A percentile compares a stretch with the other conserved stretches of the same genome.
phyloP scores from a whole-genome alignment of 2,888 invertebrate genomes.

The Platycnemis pennipes region DNA sequence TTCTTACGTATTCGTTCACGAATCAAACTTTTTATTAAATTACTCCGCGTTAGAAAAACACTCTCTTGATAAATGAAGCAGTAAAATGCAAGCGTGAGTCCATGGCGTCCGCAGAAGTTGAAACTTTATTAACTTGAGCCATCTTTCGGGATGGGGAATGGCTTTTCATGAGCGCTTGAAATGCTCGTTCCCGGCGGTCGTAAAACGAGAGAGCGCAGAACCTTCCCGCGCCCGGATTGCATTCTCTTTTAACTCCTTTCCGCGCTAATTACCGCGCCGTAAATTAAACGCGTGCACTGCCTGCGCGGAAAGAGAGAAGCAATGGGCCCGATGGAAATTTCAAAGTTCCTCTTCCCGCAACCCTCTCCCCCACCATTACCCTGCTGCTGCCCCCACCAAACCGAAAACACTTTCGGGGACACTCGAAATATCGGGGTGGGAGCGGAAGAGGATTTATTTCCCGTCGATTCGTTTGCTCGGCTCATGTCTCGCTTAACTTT shows the following conservation, averaged over 20 bases:
- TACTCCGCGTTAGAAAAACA: neutral
- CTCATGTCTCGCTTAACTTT: conserved; percentile 1
- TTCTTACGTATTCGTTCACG: neutral
- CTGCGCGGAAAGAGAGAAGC: neutral
- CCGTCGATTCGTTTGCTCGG: neutral
- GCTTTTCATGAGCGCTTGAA: neutral
- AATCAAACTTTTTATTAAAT: neutral
- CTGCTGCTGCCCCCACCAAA: neutral
- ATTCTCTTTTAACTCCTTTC: conserved; percentile 25
- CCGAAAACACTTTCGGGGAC: neutral
- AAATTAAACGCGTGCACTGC: conserved; percentile 44
- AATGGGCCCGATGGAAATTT: conserved; percentile 4
- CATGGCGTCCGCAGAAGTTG: conserved; percentile 2
- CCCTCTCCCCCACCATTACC: no score
- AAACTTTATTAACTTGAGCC: conserved; percentile 41
- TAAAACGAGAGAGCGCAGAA: neutral
- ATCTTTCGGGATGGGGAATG: neutral
- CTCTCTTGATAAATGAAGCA: neutral
- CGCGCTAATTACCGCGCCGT: conserved; percentile 52
- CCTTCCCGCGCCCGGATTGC: neutral
- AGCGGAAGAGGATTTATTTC: neutral
- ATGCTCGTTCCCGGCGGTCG: conserved; percentile 16
- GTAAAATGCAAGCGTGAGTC: conserved; percentile 33
- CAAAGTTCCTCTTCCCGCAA: no score
- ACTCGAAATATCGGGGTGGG: neutral